Evolutionary conservation across 2,888 invertebrate species (phyloP).

Genomic region (Noctua fimbriata): DNA sequence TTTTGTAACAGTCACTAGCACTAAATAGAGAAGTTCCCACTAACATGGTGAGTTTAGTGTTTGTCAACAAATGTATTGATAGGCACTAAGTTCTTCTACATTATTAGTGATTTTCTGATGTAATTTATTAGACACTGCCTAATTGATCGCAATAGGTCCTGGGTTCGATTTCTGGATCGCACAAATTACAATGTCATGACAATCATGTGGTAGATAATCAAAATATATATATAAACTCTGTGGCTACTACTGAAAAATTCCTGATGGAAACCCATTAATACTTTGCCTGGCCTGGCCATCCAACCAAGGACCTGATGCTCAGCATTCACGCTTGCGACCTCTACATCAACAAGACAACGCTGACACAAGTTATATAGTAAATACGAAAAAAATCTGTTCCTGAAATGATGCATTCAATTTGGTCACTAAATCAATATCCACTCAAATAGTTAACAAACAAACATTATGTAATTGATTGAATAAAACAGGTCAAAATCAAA

Average conservation of each 20-base stretch:
- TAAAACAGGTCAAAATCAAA: conserved; percentile 21
- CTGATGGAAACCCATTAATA: no score
- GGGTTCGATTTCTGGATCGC: background rate
- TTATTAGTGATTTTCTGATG: background rate
- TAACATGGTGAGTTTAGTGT: conserved; percentile 28
- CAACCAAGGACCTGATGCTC: no score
- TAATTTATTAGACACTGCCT: background rate
- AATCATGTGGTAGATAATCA: no score
- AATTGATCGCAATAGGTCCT: background rate
- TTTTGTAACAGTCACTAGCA: conserved; percentile 6
- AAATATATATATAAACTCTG: no score
- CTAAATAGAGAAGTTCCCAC: conserved; percentile 20
- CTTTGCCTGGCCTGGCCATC: no score
- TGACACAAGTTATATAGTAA: no score
- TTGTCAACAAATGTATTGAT: conserved; percentile 1
- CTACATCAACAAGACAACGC: no score
- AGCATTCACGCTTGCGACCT: no score
- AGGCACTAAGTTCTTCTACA: background rate
- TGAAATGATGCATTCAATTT: background rate
- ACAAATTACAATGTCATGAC: background rate
- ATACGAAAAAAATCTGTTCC: background rate
- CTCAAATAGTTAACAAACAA: conserved; percentile 1
- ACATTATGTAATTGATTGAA: conserved; percentile 6
- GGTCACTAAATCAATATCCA: background rate
- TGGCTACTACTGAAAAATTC: no score